A percentile compares a stretch with the other conserved stretches of the same genome.
These are phyloP conservation scores for Cheilosia pagana DNA, from an alignment of 2,888 invertebrate genomes.

Conservation along the genomic window DNA sequence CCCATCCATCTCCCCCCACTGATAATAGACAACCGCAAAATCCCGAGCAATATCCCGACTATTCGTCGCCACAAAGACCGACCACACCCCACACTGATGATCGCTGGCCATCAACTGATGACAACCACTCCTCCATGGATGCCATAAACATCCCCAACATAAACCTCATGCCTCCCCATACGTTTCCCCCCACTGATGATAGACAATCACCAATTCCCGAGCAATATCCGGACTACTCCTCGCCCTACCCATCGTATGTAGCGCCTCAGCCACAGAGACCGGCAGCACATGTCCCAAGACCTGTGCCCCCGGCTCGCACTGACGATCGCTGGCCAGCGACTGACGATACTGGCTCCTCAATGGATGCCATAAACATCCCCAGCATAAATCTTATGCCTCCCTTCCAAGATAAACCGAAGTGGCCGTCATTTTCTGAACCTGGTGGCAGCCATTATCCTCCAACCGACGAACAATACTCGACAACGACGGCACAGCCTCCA, in stretches of 20 bases:
- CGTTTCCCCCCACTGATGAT: conserved; percentile 28
- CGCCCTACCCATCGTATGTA: conserved; percentile 30
- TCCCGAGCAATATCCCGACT: conserved; percentile 32
- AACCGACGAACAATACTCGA: no score
- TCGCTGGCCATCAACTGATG: background rate
- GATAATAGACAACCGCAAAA: conserved; percentile 47
- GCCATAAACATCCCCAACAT: conserved; percentile 47
- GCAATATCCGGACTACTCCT: conserved; percentile 23
- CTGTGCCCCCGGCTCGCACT: background rate
- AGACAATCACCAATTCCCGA: conserved; percentile 27
- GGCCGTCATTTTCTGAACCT: background rate
- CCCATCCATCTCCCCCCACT: conserved; percentile 10
- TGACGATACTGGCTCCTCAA: background rate
- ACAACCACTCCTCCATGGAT: conserved; percentile 34
- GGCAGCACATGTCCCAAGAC: background rate
- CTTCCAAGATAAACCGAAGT: conserved; percentile 39
- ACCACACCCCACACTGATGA: background rate
- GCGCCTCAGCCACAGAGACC: conserved; percentile 11
- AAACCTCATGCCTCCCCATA: conserved; percentile 60
- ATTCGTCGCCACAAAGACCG: conserved; percentile 6
- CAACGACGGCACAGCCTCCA: no score
- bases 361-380: conserved; percentile 33
- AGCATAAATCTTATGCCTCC: conserved; percentile 10
- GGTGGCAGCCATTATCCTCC: background rate
- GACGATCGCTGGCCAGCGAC: conserved; percentile 1